Conservation (phyloP, 2,888 invertebrate species). For the Mythimna ferrago region DNA sequence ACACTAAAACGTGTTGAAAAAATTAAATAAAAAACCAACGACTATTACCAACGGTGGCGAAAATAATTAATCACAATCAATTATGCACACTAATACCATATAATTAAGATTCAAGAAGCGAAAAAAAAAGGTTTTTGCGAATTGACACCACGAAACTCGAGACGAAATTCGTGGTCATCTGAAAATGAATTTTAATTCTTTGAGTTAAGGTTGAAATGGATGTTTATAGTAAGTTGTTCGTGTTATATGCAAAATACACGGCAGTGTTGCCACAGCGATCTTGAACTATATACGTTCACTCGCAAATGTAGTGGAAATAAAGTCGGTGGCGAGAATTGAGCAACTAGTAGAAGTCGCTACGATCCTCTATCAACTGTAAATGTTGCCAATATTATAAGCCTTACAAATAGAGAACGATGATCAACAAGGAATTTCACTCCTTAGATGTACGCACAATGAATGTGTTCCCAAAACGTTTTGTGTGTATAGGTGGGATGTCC, state of each 20-base stretch:
- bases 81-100: slow-evolving; percentile 63
- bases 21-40: slow-evolving; percentile 51
- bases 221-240: slow-evolving; percentile 35
- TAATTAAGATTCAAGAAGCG: slow-evolving; percentile 65
- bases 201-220: slow-evolving; percentile 46
- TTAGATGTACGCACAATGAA: too few species aligned
- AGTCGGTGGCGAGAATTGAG: slow-evolving; percentile 64
- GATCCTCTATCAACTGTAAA: slow-evolving; percentile 53
- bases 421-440: too few species aligned
- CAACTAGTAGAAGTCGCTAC: slow-evolving; percentile 56
- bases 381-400: slow-evolving; percentile 32
- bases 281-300: slow-evolving; percentile 69
- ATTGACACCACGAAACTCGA: slow-evolving; percentile 49
- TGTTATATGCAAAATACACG: slow-evolving; percentile 67
- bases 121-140: slow-evolving; percentile 58
- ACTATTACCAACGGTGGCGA: slow-evolving; percentile 64
- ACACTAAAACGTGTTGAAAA: slow-evolving; percentile 41
- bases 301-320: slow-evolving; percentile 68
- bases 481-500: too few species aligned
- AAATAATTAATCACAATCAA: slow-evolving; percentile 67
- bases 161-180: slow-evolving; percentile 11
- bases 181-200: slow-evolving; percentile 48
- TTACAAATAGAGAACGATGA: slow-evolving; percentile 6
- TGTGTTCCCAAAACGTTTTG: too few species aligned
- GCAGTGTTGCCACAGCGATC: slow-evolving; percentile 66